phyloP scores from a whole-genome alignment of 2,888 invertebrate species.

The Cryptus viduatorius region DNA sequence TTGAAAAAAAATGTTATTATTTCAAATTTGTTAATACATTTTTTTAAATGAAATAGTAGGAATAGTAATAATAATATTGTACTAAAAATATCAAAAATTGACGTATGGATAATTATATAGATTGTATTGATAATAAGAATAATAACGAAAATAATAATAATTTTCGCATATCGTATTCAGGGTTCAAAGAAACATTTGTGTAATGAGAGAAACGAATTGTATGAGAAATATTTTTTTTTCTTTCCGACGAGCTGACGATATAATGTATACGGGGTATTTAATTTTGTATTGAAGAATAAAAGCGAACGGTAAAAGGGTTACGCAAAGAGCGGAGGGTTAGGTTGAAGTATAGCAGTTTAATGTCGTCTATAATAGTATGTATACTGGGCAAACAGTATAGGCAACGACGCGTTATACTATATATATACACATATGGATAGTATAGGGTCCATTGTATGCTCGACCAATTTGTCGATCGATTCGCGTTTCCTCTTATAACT shows the following conservation, averaged over 20 bases:
- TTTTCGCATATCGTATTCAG: too few relatives aligned
- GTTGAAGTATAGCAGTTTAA: conserved; percentile 40
- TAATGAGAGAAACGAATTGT: too few relatives aligned
- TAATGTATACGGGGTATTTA: not conserved
- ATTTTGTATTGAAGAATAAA: conserved; percentile 17
- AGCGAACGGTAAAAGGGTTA: conserved; percentile 46
- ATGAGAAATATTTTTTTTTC: too few relatives aligned
- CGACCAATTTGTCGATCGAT: conserved; percentile 69
- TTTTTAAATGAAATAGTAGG: too few relatives aligned
- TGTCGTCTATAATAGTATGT: conserved; percentile 55
- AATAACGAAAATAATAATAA: too few relatives aligned
- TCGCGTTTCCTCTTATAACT: conserved; percentile 67
- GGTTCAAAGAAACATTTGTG: too few relatives aligned
- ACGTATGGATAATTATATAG: too few relatives aligned
- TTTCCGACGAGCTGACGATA: not conserved
- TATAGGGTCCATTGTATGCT: conserved; percentile 65
- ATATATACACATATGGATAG: conserved; percentile 15
- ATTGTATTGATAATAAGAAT: too few relatives aligned
- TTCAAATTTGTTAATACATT: too few relatives aligned
- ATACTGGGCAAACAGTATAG: conserved; percentile 50
- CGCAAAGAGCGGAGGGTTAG: conserved; percentile 6
- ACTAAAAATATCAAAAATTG: too few relatives aligned
- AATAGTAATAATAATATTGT: too few relatives aligned
- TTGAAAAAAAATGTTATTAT: too few relatives aligned
- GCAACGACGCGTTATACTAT: conserved; percentile 31